Evolutionary conservation across 2,888 invertebrate genomes (phyloP), one percentile per base, ranked within the genome.

Genomic region (Megastigmus dorsalis): DNA sequence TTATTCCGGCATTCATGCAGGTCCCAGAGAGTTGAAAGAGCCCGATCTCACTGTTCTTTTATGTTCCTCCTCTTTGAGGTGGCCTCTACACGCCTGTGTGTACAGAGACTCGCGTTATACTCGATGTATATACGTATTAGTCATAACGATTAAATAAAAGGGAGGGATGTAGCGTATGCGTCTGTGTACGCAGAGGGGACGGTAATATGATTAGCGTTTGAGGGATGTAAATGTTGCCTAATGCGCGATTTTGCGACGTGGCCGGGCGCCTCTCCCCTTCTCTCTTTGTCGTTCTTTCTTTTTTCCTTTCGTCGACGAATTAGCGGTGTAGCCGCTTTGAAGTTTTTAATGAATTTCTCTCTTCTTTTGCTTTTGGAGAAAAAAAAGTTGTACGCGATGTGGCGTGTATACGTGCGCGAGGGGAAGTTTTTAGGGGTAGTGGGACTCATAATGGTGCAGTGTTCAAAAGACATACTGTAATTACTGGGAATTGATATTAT

Each of bases 311-410:
- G 3, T 26, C 1, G 20, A 10, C 4, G 13, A 1, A 15, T 3
- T 15, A 3, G 10, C 18, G 18, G 18, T 5, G 23, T 57, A 15
- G 33, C 48, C 10, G 48, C 28, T 65, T 52, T 28, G 38, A 65
- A 65, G 41, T 28, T 33, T 43, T 30, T 63, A 36, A 63, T 15
- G n/a, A 36, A 30, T 50, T 63, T 50, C 15, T n/a, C n/a, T n/a
- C n/a, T n/a, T n/a, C n/a, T n/a, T n/a, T n/a, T n/a, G 5, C 50
- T 33, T 63, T 13, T 28, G 2, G 4, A 15, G 15, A 23, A 41
- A 23, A 10, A 38, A 10, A 38, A 10, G 13, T 41, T 41, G 3
- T 13, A 41, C n/a, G n/a, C n/a, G n/a, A n/a, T n/a, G n/a, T n/a
- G n/a, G n/a, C n/a, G n/a, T n/a, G n/a, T n/a, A n/a, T n/a, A n/a